A percentile compares a stretch with the other conserved stretches of the same genome.
phyloP scores from a whole-genome alignment of 2,888 invertebrate species.

The Erannis defoliaria region DNA sequence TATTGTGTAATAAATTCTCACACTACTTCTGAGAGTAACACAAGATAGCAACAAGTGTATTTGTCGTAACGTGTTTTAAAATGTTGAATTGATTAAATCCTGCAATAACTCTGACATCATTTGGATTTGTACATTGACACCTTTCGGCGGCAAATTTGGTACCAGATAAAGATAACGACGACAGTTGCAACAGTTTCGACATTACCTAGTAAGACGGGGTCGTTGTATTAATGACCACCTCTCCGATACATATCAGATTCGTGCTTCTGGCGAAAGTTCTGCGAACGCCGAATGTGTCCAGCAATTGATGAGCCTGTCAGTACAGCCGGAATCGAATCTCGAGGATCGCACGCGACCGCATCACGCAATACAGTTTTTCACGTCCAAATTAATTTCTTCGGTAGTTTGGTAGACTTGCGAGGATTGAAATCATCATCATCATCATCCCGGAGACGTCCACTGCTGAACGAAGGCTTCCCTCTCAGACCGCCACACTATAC shows the following conservation, averaged over 20 bases:
- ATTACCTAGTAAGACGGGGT: slow-evolving; percentile 46
- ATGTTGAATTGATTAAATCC: slow-evolving; percentile 23
- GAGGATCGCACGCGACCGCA: slow-evolving; percentile 69
- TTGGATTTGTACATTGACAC: slow-evolving; percentile 11
- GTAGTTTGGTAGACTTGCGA: slow-evolving; percentile 14
- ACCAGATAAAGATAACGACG: slow-evolving; percentile 35
- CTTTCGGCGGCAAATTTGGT: slow-evolving; percentile 28
- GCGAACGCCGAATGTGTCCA: slow-evolving; percentile 74
- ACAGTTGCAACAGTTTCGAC: slow-evolving; percentile 34
- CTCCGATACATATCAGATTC: slow-evolving; percentile 71
- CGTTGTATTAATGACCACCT: slow-evolving; percentile 55
- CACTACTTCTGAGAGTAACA: background rate
- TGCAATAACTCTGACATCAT: slow-evolving; percentile 19
- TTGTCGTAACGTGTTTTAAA: background rate
- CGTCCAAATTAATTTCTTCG: slow-evolving; percentile 48
- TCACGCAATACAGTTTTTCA: slow-evolving; percentile 74
- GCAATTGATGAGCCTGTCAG: slow-evolving; percentile 78
- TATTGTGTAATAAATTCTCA: background rate
- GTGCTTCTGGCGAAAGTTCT: slow-evolving; percentile 80
- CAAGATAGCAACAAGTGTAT: background rate
- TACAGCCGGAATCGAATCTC: slow-evolving; percentile 73
- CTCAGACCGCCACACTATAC: too few relatives aligned
- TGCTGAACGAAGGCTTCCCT: too few relatives aligned
- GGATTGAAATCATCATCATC: too few relatives aligned
- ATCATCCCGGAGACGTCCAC: too few relatives aligned